Percentiles rank a stretch among this genome's conserved stretches.
Conservation (phyloP, 2,888 invertebrate species). For the Synergus gifuensis region DNA sequence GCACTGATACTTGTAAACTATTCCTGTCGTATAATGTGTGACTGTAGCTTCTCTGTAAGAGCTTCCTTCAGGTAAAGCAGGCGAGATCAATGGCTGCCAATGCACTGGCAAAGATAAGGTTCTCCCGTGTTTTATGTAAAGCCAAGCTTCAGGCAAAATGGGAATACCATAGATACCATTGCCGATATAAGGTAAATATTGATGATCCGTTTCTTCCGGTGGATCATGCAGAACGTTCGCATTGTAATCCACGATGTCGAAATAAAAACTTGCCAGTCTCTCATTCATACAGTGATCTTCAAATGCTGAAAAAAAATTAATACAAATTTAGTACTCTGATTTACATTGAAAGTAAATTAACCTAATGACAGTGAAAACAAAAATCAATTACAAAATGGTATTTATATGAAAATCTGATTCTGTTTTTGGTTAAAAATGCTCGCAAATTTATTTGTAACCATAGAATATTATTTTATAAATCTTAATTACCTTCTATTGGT, state of each 20-base stretch:
- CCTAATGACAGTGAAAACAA: too few species aligned
- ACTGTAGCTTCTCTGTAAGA: constrained; percentile 84
- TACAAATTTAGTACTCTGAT: too few species aligned
- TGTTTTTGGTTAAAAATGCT: constrained; percentile 6
- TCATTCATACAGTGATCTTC: constrained; percentile 84
- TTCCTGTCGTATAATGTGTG: constrained; percentile 84
- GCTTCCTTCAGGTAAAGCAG: constrained; percentile 79
- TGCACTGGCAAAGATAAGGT: constrained; percentile 83
- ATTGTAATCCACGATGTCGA: constrained; percentile 83
- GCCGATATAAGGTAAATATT: constrained; percentile 86
- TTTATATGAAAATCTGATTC: too few species aligned
- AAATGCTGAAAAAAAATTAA: constrained; percentile 70
- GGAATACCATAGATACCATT: constrained; percentile 86
- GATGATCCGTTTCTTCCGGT: constrained; percentile 80
- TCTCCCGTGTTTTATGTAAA: constrained; percentile 85
- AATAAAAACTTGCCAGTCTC: constrained; percentile 82
- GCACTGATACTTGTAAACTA: constrained; percentile 84
- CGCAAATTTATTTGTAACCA: constrained; percentile 47
- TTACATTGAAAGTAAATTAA: too few species aligned
- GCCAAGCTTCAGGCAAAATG: constrained; percentile 81
- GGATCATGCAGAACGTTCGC: constrained; percentile 83
- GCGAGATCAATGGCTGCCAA: constrained; percentile 83
- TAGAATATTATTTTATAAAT: not conserved
- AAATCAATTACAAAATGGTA: too few species aligned
- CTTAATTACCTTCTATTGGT: constrained; percentile 73